Percentiles rank a stretch among this genome's conserved stretches.
These are phyloP conservation scores for Lithophane ornitopus DNA, from an alignment of 2,888 invertebrate species.

Conservation along the genomic window DNA sequence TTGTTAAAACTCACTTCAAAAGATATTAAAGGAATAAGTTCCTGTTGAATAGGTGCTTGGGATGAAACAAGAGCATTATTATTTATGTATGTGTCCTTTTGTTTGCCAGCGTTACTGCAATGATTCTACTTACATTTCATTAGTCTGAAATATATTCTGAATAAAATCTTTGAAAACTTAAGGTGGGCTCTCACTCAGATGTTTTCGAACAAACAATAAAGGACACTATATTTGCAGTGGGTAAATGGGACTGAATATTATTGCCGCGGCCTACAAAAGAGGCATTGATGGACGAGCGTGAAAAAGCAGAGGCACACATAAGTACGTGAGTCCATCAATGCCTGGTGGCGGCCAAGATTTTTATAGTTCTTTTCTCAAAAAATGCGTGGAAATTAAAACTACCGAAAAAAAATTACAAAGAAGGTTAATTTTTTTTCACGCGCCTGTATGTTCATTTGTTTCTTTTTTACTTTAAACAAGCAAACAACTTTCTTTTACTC, in stretches of 20 bases:
- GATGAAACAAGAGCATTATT: slow-evolving; percentile 58
- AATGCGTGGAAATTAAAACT: no score
- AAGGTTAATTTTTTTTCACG: no score
- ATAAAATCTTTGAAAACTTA: neutral
- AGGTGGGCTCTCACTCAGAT: neutral
- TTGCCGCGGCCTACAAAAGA: no score
- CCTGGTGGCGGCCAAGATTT: no score
- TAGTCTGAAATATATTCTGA: slow-evolving; percentile 11
- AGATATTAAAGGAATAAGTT: slow-evolving; percentile 39
- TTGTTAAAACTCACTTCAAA: slow-evolving; percentile 8
- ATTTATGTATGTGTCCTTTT: slow-evolving; percentile 63
- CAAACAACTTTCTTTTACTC: no score
- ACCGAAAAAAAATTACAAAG: no score
- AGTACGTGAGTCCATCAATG: no score
- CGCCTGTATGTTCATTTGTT: no score
- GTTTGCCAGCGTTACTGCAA: slow-evolving; percentile 1
- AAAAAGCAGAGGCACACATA: no score
- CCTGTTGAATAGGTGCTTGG: slow-evolving; percentile 54
- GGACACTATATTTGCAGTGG: neutral
- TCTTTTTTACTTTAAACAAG: no score
- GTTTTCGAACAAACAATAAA: neutral
- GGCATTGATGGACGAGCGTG: no score
- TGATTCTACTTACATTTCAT: neutral
- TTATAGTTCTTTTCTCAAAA: no score
- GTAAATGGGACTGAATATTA: neutral